A percentile compares a stretch with the other conserved stretches of the same genome.
Evolutionary conservation across 2,888 invertebrate genomes (phyloP).

Genomic region (Pterobdella sp.): DNA sequence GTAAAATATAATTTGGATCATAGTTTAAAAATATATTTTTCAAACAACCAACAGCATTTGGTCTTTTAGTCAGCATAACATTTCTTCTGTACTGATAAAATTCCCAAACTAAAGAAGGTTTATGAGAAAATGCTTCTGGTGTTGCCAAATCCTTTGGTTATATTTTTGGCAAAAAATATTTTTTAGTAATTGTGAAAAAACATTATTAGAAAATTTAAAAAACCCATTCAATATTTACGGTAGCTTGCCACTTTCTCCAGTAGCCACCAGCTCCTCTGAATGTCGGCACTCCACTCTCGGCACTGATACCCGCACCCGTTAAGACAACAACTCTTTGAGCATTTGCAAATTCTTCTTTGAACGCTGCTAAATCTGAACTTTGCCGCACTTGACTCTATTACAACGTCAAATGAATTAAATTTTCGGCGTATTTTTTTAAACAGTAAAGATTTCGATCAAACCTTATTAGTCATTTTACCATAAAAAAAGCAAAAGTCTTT

Average conservation of each 20-base stretch:
- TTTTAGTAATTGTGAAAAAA: neutral
- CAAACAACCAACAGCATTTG: constrained; percentile 43
- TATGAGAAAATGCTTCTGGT: constrained; percentile 63
- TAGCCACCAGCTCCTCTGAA: constrained; percentile 73
- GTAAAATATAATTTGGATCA: no score
- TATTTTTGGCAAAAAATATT: neutral
- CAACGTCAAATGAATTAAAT: neutral
- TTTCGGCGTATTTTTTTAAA: no score
- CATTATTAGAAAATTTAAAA: neutral
- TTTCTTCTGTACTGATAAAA: constrained; percentile 78
- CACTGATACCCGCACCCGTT: constrained; percentile 68
- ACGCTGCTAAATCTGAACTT: constrained; percentile 53
- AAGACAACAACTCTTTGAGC: constrained; percentile 64
- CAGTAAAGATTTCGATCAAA: no score
- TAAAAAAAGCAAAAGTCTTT: no score
- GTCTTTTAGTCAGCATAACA: constrained; percentile 62
- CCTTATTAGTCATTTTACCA: no score
- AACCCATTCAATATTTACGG: constrained; percentile 43
- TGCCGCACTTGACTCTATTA: constrained; percentile 35
- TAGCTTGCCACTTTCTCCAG: constrained; percentile 69
- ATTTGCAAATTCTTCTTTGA: constrained; percentile 57
- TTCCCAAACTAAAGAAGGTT: constrained; percentile 78
- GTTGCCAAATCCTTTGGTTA: constrained; percentile 53
- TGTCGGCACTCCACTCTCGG: constrained; percentile 78
- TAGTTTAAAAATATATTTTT: no score